Conservation (phyloP, 2,797 vertebrate genomes). For the Gymnopithys bicolor region DNA sequence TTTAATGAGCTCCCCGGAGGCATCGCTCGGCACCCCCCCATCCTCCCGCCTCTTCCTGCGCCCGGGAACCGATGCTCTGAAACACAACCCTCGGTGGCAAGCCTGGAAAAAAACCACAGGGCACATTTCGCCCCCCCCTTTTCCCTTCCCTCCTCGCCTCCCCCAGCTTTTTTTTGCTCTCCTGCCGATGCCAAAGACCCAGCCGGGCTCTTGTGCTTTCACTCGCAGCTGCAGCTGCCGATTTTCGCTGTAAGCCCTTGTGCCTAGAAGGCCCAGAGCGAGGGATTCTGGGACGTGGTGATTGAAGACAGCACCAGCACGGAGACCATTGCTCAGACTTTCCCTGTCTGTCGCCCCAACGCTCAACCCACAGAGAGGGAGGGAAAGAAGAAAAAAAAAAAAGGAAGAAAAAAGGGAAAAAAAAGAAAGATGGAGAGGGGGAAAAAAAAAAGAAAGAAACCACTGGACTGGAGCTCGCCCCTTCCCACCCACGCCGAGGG, state of each 20-base stretch:
- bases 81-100: conserved; percentile 59
- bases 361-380: conserved; percentile 58
- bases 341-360: conserved; percentile 64
- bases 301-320: conserved; percentile 63
- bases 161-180: conserved; percentile 53
- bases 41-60: conserved; percentile 30
- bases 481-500: conserved; percentile 10
- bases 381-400: neutral
- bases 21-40: conserved; percentile 23
- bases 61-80: conserved; percentile 46
- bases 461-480: neutral
- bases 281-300: conserved; percentile 60
- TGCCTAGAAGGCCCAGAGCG: conserved; percentile 65
- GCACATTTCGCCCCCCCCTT: conserved; percentile 1
- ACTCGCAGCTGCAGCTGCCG: conserved; percentile 65
- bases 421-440: neutral
- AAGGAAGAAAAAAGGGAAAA: no score
- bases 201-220: conserved; percentile 67
- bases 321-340: conserved; percentile 63
- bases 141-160: conserved; percentile 31
- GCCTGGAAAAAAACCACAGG: conserved; percentile 61
- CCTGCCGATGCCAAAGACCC: conserved; percentile 50
- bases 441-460: neutral
- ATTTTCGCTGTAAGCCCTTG: conserved; percentile 58
- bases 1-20: conserved; percentile 65